These are phyloP conservation scores for Hetaerina titia DNA, from an alignment of 2,888 invertebrate genomes.

Conservation along the genomic window DNA sequence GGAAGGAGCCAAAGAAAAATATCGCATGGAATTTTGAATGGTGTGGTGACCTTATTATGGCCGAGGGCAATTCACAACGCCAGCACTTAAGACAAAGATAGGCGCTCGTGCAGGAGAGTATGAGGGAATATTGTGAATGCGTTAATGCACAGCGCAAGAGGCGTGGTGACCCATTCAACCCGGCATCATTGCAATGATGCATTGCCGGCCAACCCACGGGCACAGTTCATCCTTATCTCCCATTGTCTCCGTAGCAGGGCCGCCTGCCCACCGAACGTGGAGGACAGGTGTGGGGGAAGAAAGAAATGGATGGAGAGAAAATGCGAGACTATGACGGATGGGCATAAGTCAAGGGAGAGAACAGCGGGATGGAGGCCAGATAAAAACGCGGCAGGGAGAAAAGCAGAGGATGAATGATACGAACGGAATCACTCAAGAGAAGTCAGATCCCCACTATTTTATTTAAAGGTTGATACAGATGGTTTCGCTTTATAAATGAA, in stretches of 20 bases:
- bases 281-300: not conserved
- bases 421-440: no score
- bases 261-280: not conserved
- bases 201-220: not conserved
- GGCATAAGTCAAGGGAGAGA: not conserved
- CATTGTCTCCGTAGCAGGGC: not conserved
- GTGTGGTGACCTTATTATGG: not conserved
- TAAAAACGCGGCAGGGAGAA: not conserved
- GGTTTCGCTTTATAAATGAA: not conserved
- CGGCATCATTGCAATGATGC: constrained; percentile 4
- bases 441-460: not conserved
- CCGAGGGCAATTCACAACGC: not conserved
- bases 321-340: not conserved
- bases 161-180: not conserved
- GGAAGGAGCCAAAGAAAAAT: not conserved
- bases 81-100: not conserved
- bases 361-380: not conserved
- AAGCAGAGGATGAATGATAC: not conserved
- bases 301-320: not conserved
- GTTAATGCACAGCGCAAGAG: not conserved
- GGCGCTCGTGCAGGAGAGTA: not conserved
- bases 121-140: not conserved
- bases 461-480: not conserved
- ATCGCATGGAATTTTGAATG: not conserved
- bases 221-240: not conserved